A percentile compares a stretch with the other conserved stretches of the same genome.
Evolutionary conservation across 1,140 invertebrate species (phyloP).

Genomic region (Neodiprion virginianus): DNA sequence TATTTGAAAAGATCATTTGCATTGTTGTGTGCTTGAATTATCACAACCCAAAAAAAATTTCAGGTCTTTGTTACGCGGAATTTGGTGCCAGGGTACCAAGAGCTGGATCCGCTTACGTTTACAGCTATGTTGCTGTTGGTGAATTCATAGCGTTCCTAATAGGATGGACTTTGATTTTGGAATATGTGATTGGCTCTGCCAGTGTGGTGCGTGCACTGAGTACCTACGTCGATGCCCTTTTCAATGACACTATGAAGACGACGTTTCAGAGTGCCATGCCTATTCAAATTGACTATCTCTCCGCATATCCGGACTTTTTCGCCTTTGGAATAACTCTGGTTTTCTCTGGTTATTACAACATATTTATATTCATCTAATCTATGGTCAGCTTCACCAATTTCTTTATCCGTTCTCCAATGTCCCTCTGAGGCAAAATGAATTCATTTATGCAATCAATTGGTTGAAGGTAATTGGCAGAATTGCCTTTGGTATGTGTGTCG

Average conservation of each 20-base stretch:
- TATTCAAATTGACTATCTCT: slow-evolving; percentile 65
- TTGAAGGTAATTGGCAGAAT: neutral
- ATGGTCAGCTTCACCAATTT: too few relatives aligned
- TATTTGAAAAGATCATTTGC: too few relatives aligned
- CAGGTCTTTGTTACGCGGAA: slow-evolving; percentile 86
- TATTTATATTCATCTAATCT: slow-evolving; percentile 8
- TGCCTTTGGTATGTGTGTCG: neutral
- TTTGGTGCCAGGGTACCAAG: slow-evolving; percentile 88
- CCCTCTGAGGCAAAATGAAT: too few relatives aligned
- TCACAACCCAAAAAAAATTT: neutral
- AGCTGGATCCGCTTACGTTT: slow-evolving; percentile 88
- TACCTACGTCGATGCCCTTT: slow-evolving; percentile 74
- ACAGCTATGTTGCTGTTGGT: slow-evolving; percentile 89
- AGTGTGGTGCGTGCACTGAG: slow-evolving; percentile 79
- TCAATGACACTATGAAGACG: slow-evolving; percentile 68
- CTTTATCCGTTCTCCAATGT: too few relatives aligned
- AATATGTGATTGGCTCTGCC: slow-evolving; percentile 87
- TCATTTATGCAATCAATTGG: too few relatives aligned
- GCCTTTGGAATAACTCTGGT: slow-evolving; percentile 66
- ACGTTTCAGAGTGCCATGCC: slow-evolving; percentile 67
- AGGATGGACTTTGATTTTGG: slow-evolving; percentile 90
- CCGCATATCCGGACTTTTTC: slow-evolving; percentile 74
- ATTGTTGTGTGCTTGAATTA: too few relatives aligned
- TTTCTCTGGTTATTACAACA: slow-evolving; percentile 61
- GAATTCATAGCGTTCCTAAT: slow-evolving; percentile 81